These are phyloP conservation scores for Crotalus helleri DNA, from an alignment of 2,113 vertebrate species.

Conservation along the genomic window DNA sequence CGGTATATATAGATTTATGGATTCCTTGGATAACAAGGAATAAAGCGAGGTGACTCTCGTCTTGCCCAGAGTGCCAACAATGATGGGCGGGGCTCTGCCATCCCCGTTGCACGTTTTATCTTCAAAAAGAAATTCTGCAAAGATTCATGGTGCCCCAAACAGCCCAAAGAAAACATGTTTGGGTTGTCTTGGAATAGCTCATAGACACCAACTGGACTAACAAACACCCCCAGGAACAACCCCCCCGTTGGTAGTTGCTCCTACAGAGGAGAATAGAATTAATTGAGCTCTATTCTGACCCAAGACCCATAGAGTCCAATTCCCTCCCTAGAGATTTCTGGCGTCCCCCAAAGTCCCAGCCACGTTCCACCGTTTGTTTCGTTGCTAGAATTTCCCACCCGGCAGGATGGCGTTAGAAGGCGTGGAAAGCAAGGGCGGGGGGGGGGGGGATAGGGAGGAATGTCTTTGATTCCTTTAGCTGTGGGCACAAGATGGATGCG, in stretches of 20 bases:
- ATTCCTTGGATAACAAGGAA: not conserved
- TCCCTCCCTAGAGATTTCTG: not conserved
- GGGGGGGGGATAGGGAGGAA: accelerated
- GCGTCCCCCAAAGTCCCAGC: not conserved
- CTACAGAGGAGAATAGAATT: not conserved
- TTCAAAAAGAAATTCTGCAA: not conserved
- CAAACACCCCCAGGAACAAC: no score
- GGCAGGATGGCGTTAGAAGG: not conserved
- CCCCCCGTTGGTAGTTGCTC: not conserved
- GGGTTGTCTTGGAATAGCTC: not conserved
- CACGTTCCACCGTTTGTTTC: not conserved
- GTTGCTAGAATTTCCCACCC: not conserved
- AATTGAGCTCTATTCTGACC: not conserved
- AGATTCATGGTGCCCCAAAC: no score
- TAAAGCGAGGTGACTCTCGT: not conserved
- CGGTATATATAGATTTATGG: no score
- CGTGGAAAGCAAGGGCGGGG: accelerated
- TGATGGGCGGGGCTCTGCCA: not conserved
- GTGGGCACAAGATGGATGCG: not conserved
- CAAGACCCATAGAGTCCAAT: not conserved
- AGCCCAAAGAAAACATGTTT: not conserved
- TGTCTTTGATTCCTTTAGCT: not conserved
- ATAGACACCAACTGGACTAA: not conserved
- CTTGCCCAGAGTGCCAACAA: not conserved
- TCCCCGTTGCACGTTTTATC: not conserved